phyloP scores from a whole-genome alignment of 2,113 vertebrate species.

The Centropus unirufus region DNA sequence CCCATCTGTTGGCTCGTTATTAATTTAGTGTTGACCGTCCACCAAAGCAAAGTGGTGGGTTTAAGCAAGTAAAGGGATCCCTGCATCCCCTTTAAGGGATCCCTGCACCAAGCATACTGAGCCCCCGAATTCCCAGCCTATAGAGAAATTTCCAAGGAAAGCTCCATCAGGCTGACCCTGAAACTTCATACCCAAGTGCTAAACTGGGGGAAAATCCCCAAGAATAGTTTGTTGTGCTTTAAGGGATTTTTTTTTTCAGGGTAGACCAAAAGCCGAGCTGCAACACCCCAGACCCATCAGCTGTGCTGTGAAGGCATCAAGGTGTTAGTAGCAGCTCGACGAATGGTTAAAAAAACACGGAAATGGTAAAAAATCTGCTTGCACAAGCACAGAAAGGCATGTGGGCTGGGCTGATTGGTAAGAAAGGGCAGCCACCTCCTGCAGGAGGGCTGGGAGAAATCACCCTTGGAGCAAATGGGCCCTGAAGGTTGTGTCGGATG shows the following conservation, averaged over 20 bases:
- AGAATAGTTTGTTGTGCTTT: not conserved
- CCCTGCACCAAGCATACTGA: rapidly evolving
- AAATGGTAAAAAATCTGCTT: not conserved
- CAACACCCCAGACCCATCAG: not conserved
- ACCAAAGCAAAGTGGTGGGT: not conserved
- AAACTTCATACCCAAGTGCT: not conserved
- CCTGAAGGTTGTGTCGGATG: rapidly evolving
- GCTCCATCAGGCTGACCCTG: not conserved
- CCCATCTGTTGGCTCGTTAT: not conserved
- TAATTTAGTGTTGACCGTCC: not conserved
- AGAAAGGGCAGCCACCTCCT: not conserved
- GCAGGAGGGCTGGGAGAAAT: not conserved
- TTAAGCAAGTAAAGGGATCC: not conserved
- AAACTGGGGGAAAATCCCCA: not conserved
- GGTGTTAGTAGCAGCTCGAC: not conserved
- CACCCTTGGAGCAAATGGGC: not conserved
- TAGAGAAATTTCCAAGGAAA: not conserved
- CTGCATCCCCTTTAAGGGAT: not conserved
- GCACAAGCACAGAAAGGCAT: rapidly evolving
- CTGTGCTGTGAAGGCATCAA: not conserved
- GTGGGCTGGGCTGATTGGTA: not conserved
- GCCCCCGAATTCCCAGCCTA: not conserved
- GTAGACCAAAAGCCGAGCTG: not conserved
- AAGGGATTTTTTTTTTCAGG: not conserved
- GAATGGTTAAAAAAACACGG: not conserved